Evolutionary conservation across 2,113 vertebrate genomes (phyloP), one percentile per base, ranked within the genome.

Genomic region (Candoia aspera): DNA sequence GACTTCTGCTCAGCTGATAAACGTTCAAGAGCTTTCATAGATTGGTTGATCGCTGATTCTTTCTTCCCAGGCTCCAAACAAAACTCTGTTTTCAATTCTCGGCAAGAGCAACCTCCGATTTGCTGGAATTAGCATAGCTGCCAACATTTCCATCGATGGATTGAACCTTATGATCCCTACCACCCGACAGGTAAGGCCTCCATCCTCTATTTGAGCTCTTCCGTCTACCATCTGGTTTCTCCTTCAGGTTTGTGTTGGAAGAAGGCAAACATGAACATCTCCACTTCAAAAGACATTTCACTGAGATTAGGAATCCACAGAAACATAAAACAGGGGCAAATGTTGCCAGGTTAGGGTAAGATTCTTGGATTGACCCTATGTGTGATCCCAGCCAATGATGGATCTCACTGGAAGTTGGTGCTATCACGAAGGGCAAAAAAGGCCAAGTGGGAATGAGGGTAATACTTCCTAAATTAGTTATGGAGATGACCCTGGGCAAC

Each of bases 51-150:
- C 23, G 37, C 49, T 0, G 0, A 1, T 11, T 85, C 12, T 94
- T 15, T 91, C 23, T 26, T 13, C 87, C 6, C 85, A 99, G 99
- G 96, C 96, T 8, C 94, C 97, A 60, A 99, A 98, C 97, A 99
- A 99, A 97, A 97, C 98, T 6, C 97, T 99, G 9, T 98, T 98
- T 89, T 98, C 98, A 29, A 96, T 99, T 84, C 98, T 99, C 97
- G 99, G 99, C 88, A 99, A 99, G 93, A 99, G 98, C 96, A 99
- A 99, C 97, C 97, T 99, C 87, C 98, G 98, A 55, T 99, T 99
- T 0, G 99, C 99, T 0, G 99, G 99, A 90, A 99, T 99, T 98
- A 99, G 97, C 95, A 98, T 99, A 0, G 97, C 98, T 0, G 96
- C 99, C 91, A 99, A 98, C 95, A 99, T 99, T 97, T 99, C 98